Percentiles rank a stretch among this genome's conserved stretches.
phyloP scores from a whole-genome alignment of 2,113 vertebrate genomes.

The Neodontobutis hainanensis region DNA sequence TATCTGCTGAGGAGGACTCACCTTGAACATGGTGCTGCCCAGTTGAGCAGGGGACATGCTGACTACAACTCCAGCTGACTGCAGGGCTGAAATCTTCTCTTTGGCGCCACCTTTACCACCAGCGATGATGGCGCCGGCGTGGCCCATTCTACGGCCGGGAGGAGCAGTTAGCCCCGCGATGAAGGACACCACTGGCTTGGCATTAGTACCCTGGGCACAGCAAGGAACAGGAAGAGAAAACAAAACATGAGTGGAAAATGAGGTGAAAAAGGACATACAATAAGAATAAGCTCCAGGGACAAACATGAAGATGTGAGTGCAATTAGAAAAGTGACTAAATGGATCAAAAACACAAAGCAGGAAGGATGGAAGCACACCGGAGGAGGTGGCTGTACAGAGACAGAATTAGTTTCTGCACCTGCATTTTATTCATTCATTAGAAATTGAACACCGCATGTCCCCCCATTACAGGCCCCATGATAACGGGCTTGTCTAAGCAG shows the following conservation, averaged over 20 bases:
- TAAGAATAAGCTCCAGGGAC: slow-evolving; percentile 6
- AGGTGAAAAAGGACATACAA: slow-evolving; percentile 6
- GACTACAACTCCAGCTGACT: slow-evolving; percentile 91
- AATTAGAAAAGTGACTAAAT: slow-evolving; percentile 4
- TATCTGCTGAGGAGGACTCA: slow-evolving; percentile 54
- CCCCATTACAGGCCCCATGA: slow-evolving; percentile 49
- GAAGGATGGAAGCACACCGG: slow-evolving; percentile 18
- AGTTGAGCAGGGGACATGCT: slow-evolving; percentile 99
- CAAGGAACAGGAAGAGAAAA: not conserved
- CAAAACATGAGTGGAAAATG: slow-evolving; percentile 2
- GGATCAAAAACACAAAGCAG: not conserved
- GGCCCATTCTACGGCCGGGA: slow-evolving; percentile 95
- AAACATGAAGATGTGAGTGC: slow-evolving; percentile 3
- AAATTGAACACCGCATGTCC: slow-evolving; percentile 53
- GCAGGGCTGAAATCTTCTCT: slow-evolving; percentile 96
- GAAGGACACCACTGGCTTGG: slow-evolving; percentile 97
- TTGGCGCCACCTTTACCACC: slow-evolving; percentile 97
- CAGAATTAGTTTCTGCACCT: slow-evolving; percentile 46
- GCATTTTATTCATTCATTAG: slow-evolving; percentile 66
- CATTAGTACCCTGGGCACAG: slow-evolving; percentile 82
- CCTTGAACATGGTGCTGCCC: slow-evolving; percentile 97
- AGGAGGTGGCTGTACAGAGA: not conserved
- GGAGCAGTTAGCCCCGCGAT: slow-evolving; percentile 96
- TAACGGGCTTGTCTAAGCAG: slow-evolving; percentile 63
- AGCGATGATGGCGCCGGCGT: slow-evolving; percentile 96